Evolutionary conservation across 2,888 invertebrate species (phyloP).

Genomic region (Ceramica pisi): DNA sequence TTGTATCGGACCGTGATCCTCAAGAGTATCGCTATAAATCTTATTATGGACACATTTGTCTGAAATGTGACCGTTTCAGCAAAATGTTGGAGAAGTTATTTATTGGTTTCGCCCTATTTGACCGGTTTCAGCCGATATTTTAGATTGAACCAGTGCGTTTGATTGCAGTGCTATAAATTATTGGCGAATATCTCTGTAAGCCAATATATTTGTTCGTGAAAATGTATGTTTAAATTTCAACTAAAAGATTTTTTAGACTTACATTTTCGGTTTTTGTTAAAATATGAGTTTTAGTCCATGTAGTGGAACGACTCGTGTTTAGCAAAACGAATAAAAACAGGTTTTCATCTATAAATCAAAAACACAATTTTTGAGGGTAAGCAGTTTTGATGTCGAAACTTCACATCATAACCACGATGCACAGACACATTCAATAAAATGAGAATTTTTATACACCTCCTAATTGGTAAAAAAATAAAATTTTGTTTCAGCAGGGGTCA

Average conservation of each 20-base stretch:
- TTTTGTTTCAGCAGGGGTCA: too few relatives aligned
- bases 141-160: conserved; percentile 33
- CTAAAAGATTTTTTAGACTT: background rate
- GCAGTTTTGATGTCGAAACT: too few relatives aligned
- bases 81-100: conserved; percentile 33
- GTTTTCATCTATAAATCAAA: too few relatives aligned
- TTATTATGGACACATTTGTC: conserved; percentile 32
- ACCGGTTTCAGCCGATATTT: conserved; percentile 35
- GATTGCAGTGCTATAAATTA: conserved; percentile 45
- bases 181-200: background rate
- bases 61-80: conserved; percentile 20
- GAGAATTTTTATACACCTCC: too few relatives aligned
- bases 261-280: background rate
- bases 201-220: background rate
- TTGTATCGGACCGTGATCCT: background rate
- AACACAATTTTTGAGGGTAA: too few relatives aligned
- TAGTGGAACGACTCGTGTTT: background rate
- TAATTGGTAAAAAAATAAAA: too few relatives aligned
- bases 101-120: conserved; percentile 36
- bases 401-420: too few relatives aligned
- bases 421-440: too few relatives aligned
- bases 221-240: background rate
- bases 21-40: conserved; percentile 33
- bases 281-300: background rate
- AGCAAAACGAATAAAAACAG: background rate